Base-by-base conservation (phyloP, 2,888 invertebrate species). In the Ganaspis brasiliensis region DNA sequence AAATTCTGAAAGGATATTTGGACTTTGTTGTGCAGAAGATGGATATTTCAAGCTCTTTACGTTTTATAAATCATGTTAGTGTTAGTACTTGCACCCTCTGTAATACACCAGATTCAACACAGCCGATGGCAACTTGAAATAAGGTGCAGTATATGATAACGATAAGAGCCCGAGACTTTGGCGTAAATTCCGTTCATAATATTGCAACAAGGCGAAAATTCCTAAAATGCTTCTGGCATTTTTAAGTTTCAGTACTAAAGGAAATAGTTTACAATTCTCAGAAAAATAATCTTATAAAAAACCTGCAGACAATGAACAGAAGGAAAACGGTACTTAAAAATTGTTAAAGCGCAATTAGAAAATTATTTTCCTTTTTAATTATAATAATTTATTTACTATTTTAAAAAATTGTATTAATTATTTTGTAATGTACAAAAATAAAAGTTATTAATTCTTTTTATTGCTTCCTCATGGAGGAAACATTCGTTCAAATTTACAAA, bases 21-120 rank as follows among this genome's bases (percentile, higher is more conserved):
- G 3, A 61, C 61, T 61, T 37, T 61, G 61, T 35, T 37, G 37
- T 35, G 35, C 10, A 37, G 9, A 19, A 19, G 61, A 61, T 21
- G 61, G 61, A 61, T 37, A 61, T 61, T 61, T 61, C 61, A 37
- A 61, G 31, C 35, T 37, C 14, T 10, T 16, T 61, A 10, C 16
- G 10, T 61, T 61, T 61, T 61, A 35, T 61, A 37, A 16, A 12
- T 19, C 19, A 5, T 61, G 61, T 61, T 61, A 61, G 37, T 61
- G 19, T 37, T 37, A 31, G 37, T 37, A 37, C 9, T 35, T 35
- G 37, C 35, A 61, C 19, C 19, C 35, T 19, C 37, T 37, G 35
- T 35, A 35, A 61, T 61, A 61, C 14, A 59, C 16, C 8, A 59
- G 26, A 59, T 31, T 31, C 31, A 59, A 59, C 31, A 31, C 35